Evolutionary conservation across 2,113 vertebrate genomes (phyloP).

Genomic region (Oryzias javanicus): DNA sequence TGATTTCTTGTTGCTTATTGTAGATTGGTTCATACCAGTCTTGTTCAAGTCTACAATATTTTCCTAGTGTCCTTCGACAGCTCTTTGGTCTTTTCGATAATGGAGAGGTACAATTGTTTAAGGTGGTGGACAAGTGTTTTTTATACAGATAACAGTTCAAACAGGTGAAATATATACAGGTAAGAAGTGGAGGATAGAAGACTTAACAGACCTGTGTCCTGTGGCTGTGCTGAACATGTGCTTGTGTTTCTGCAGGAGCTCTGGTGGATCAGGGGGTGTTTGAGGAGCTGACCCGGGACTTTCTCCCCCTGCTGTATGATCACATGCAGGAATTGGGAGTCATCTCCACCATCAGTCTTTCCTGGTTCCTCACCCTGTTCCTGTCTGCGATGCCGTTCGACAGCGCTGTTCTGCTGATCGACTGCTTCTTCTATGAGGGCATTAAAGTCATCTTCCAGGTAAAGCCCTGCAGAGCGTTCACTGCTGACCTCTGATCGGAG

Average conservation of each 20-base stretch:
- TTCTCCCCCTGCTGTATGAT: slow-evolving; percentile 87
- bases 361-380: slow-evolving; percentile 97
- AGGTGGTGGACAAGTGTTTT: too few species aligned
- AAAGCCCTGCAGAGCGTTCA: not conserved
- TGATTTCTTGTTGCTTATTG: too few species aligned
- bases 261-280: slow-evolving; percentile 97
- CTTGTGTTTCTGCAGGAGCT: slow-evolving; percentile 77
- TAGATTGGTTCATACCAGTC: too few species aligned
- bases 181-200: too few species aligned
- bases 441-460: slow-evolving; percentile 94
- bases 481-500: not conserved
- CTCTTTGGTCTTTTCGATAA: too few species aligned
- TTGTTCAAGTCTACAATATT: too few species aligned
- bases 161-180: too few species aligned
- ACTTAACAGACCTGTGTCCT: too few species aligned
- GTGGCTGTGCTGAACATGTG: not conserved
- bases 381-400: slow-evolving; percentile 97
- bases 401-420: slow-evolving; percentile 90
- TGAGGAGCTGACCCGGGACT: slow-evolving; percentile 89
- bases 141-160: too few species aligned
- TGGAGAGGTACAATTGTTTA: too few species aligned
- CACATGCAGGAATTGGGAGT: slow-evolving; percentile 96
- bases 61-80: too few species aligned
- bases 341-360: slow-evolving; percentile 94
- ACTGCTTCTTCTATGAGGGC: slow-evolving; percentile 98